Conservation (phyloP, 2,888 invertebrate genomes). For the Biston stratarius region DNA sequence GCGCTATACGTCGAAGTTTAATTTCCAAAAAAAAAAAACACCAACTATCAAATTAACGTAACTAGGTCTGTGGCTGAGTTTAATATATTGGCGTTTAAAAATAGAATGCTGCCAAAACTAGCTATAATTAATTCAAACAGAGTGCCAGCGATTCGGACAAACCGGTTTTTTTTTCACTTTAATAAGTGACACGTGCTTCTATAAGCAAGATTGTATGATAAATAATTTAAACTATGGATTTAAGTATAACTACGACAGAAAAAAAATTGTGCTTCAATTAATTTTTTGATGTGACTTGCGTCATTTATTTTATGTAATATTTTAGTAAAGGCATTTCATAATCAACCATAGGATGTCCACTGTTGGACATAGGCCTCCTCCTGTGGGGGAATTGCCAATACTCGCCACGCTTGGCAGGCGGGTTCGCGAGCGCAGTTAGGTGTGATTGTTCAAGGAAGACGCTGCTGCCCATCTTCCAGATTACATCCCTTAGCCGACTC, state of each 20-base stretch:
- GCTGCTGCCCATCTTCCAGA: no score
- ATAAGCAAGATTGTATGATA: not conserved
- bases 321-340: no score
- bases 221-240: not conserved
- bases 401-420: no score
- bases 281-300: not conserved
- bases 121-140: conserved; percentile 9
- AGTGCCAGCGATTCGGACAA: not conserved
- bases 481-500: no score
- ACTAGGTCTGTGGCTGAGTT: conserved; percentile 10
- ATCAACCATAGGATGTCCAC: no score
- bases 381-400: no score
- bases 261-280: not conserved
- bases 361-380: no score
- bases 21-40: not conserved
- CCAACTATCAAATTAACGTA: conserved; percentile 16
- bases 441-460: no score
- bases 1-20: not conserved
- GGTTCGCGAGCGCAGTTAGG: no score
- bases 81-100: conserved; percentile 24
- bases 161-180: conserved; percentile 8
- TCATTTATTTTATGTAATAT: no score
- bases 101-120: conserved; percentile 28
- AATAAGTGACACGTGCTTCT: conserved; percentile 7
- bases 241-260: no score